These are phyloP conservation scores for Aphodius granarius DNA, from an alignment of 2,888 invertebrate genomes.

Conservation along the genomic window DNA sequence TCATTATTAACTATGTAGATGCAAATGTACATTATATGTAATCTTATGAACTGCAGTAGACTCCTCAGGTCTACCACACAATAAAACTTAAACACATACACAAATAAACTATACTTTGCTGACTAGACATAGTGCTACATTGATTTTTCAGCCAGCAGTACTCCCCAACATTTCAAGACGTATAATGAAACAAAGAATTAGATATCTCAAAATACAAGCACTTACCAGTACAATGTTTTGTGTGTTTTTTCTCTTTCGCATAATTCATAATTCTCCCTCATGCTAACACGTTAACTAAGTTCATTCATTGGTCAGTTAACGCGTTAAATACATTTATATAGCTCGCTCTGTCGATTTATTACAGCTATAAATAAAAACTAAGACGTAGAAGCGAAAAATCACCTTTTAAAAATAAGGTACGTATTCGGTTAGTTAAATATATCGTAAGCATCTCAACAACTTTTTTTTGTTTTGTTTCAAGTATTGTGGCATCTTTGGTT, in stretches of 20 bases:
- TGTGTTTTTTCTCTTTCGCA: neutral
- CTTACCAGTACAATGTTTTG: neutral
- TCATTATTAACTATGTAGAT: constrained; percentile 29
- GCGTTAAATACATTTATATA: neutral
- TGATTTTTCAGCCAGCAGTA: constrained; percentile 47
- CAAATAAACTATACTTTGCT: constrained; percentile 40
- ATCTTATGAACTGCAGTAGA: constrained; percentile 16
- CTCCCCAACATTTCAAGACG: constrained; percentile 12
- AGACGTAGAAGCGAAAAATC: neutral
- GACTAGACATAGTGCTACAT: constrained; percentile 49
- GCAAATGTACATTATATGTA: constrained; percentile 30
- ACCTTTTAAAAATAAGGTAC: neutral
- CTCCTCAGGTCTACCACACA: constrained; percentile 9
- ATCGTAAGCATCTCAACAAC: constrained; percentile 39
- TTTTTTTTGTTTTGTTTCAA: constrained; percentile 25
- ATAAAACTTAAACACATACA: constrained; percentile 29
- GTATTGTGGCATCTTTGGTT: constrained; percentile 46
- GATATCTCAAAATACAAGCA: neutral
- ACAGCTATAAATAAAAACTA: neutral
- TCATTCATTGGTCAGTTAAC: neutral
- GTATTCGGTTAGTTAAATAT: constrained; percentile 17
- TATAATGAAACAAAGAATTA: neutral
- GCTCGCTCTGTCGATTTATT: neutral
- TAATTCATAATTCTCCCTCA: neutral
- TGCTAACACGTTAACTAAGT: neutral